phyloP scores from a whole-genome alignment of 2,797 vertebrate genomes.

The Bradypodion pumilum region DNA sequence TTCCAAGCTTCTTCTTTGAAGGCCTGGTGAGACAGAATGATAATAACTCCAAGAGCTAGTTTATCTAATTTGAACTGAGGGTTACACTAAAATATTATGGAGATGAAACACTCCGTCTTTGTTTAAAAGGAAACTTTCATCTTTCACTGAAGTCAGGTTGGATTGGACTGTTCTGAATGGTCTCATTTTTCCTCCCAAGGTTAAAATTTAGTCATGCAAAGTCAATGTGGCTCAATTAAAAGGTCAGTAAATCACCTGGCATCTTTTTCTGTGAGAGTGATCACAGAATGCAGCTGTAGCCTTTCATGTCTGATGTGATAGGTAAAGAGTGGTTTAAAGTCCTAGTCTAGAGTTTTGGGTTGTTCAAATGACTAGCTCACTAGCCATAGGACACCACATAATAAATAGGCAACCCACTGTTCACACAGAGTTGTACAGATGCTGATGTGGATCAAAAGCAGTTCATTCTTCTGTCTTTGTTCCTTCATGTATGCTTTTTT shows the following conservation, averaged over 20 bases:
- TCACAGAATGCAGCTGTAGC: neutral
- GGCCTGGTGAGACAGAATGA: constrained; percentile 45
- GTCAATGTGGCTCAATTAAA: constrained; percentile 48
- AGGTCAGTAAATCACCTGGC: constrained; percentile 24
- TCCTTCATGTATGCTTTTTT: neutral
- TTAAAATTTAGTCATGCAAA: constrained; percentile 49
- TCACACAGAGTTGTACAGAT: neutral
- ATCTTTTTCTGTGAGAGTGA: constrained; percentile 37
- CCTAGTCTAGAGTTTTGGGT: neutral
- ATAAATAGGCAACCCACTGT: constrained; percentile 15
- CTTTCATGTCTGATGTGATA: neutral
- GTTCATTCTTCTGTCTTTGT: constrained; percentile 7
- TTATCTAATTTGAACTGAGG: constrained; percentile 50
- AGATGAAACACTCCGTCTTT: constrained; percentile 44
- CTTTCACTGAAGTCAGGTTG: constrained; percentile 32
- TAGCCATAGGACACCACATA: constrained; percentile 11
- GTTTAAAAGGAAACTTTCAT: constrained; percentile 36
- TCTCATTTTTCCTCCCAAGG: constrained; percentile 34
- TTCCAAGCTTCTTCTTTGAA: constrained; percentile 36
- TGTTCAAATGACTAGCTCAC: neutral
- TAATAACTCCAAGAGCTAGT: constrained; percentile 28
- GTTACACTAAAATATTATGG: constrained; percentile 25
- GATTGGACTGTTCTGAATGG: constrained; percentile 25
- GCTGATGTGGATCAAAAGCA: neutral
- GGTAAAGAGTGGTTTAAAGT: neutral